Evolutionary conservation across 2,888 invertebrate species (phyloP).

Genomic region (Cryptosula pallasiana): DNA sequence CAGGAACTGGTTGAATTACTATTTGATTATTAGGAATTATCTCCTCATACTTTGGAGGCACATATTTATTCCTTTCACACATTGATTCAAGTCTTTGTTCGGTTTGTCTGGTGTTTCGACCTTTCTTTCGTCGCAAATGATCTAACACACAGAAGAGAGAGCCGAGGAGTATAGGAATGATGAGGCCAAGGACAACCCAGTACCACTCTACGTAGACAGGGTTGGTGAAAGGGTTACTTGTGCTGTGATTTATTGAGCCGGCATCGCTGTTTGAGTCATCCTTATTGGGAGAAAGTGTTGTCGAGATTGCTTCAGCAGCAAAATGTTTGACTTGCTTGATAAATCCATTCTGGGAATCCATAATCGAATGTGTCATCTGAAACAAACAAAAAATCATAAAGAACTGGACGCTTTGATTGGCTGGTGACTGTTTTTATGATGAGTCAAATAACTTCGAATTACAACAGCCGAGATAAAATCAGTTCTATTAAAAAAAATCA

Average conservation of each 20-base stretch:
- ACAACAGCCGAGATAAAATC: too few relatives aligned
- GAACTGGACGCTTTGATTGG: too few relatives aligned
- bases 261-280: too few relatives aligned
- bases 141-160: slow-evolving; percentile 7
- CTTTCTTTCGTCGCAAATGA: slow-evolving; percentile 5
- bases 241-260: not conserved
- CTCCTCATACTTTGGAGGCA: slow-evolving; percentile 19
- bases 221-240: not conserved
- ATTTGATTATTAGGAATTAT: slow-evolving; percentile 14
- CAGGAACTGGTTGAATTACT: not conserved
- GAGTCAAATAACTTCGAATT: too few relatives aligned
- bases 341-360: too few relatives aligned
- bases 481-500: too few relatives aligned
- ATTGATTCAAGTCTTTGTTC: slow-evolving; percentile 21
- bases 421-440: too few relatives aligned
- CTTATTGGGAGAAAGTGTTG: too few relatives aligned
- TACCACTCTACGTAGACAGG: slow-evolving; percentile 8
- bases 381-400: too few relatives aligned
- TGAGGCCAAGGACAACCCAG: slow-evolving; percentile 9
- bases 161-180: not conserved
- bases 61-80: slow-evolving; percentile 19
- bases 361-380: too few relatives aligned
- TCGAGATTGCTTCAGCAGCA: too few relatives aligned
- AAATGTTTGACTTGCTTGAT: too few relatives aligned
- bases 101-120: not conserved